Conservation (phyloP, 1,140 invertebrate genomes). For the Pentalonia nigronervosa region DNA sequence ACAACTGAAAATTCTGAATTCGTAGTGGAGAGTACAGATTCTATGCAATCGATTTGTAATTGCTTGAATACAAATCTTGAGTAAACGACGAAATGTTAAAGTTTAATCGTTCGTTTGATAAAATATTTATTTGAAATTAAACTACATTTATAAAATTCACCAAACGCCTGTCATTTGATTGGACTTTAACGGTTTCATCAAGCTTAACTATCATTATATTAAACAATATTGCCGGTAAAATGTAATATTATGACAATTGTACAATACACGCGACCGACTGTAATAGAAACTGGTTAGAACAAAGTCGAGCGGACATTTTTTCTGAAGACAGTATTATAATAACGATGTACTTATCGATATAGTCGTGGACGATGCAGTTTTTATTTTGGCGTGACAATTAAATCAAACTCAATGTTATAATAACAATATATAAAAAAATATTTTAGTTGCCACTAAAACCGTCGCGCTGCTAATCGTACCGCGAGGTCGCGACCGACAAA, state of each 20-base stretch:
- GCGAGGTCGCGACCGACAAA: background rate
- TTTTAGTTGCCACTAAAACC: background rate
- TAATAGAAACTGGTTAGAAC: no score
- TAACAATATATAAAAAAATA: background rate
- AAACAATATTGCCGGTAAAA: background rate
- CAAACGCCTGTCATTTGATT: background rate
- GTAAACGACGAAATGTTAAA: background rate
- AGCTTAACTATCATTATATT: no score
- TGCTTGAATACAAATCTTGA: background rate
- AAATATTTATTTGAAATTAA: background rate
- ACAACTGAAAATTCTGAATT: background rate
- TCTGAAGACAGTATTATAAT: no score
- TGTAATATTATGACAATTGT: no score
- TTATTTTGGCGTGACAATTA: background rate
- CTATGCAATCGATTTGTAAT: background rate
- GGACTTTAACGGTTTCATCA: no score
- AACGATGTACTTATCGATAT: background rate
- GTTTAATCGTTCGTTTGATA: background rate
- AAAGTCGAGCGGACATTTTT: no score
- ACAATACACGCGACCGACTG: no score
- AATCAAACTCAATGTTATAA: background rate
- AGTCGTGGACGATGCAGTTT: background rate
- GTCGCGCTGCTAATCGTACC: background rate
- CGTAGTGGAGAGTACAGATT: background rate
- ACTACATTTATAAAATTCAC: background rate